These are phyloP conservation scores for Pinctada fucata DNA, from an alignment of 2,888 invertebrate genomes.

Conservation along the genomic window DNA sequence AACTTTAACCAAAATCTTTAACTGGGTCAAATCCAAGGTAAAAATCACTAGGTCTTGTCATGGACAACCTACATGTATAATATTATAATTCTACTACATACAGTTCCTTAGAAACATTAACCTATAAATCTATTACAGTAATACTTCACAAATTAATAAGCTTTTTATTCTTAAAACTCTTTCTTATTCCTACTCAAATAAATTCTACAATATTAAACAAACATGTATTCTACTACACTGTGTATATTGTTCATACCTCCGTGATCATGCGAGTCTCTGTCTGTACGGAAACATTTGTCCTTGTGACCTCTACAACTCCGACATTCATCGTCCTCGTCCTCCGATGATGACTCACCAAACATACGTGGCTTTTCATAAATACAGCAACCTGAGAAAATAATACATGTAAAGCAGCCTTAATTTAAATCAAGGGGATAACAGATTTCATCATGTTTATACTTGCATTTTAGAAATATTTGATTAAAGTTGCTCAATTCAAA, in stretches of 20 bases:
- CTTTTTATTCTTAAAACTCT: too few species aligned
- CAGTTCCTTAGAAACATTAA: too few species aligned
- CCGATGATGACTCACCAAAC: slow-evolving; percentile 93
- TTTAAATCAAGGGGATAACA: neutral
- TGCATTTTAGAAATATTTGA: neutral
- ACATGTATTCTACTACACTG: too few species aligned
- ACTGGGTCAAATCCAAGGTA: too few species aligned
- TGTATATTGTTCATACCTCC: slow-evolving; percentile 5
- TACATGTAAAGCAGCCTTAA: neutral
- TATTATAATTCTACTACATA: too few species aligned
- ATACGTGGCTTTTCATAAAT: slow-evolving; percentile 93
- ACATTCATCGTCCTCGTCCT: slow-evolving; percentile 81
- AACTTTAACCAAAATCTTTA: too few species aligned
- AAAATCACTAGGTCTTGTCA: too few species aligned
- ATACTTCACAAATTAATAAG: too few species aligned
- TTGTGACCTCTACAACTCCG: slow-evolving; percentile 73
- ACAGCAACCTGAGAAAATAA: slow-evolving; percentile 86
- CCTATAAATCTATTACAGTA: too few species aligned
- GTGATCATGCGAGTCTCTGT: slow-evolving; percentile 29
- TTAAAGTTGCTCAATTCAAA: neutral
- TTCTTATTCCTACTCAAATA: too few species aligned
- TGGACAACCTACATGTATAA: too few species aligned
- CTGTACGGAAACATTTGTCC: slow-evolving; percentile 68
- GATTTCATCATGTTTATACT: neutral
- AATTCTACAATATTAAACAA: too few species aligned